Conservation (phyloP, 2,797 vertebrate species). For the Tenualosa thibaudeaui region DNA sequence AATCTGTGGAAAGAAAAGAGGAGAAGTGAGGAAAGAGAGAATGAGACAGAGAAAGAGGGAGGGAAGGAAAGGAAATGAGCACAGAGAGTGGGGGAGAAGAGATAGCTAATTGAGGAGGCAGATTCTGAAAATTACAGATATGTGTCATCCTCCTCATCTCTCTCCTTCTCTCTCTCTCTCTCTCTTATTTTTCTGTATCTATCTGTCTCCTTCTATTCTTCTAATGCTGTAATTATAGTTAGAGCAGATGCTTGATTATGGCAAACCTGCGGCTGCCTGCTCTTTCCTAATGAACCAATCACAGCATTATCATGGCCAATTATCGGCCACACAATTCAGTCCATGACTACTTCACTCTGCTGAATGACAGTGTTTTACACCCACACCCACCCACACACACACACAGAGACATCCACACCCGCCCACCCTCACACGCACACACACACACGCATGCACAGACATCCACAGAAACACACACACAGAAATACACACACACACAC, state of each 20-base stretch:
- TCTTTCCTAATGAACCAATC: conserved; percentile 64
- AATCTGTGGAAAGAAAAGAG: conserved; percentile 73
- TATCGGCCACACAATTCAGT: conserved; percentile 49
- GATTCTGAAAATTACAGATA: conserved; percentile 48
- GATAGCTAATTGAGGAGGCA: conserved; percentile 59
- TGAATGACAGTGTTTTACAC: conserved; percentile 38
- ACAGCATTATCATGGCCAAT: conserved; percentile 68
- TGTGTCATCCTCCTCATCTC: neutral
- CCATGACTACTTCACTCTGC: conserved; percentile 35
- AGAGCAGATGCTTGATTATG: conserved; percentile 58
- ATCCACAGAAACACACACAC: conserved; percentile 26
- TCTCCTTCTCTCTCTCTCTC: neutral
- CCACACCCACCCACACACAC: conserved; percentile 26
- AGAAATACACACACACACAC: conserved; percentile 28
- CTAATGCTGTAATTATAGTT: conserved; percentile 57
- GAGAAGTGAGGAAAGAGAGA: neutral
- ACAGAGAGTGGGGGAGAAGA: neutral
- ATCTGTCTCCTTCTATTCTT: neutral
- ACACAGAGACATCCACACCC: neutral
- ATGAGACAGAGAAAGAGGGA: neutral
- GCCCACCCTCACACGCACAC: conserved; percentile 27
- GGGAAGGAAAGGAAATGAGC: neutral
- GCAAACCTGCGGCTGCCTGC: conserved; percentile 46
- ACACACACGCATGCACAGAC: neutral
- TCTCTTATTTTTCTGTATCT: neutral